Evolutionary conservation across 2,888 invertebrate species (phyloP).

Genomic region (Ceraclea dissimilis): DNA sequence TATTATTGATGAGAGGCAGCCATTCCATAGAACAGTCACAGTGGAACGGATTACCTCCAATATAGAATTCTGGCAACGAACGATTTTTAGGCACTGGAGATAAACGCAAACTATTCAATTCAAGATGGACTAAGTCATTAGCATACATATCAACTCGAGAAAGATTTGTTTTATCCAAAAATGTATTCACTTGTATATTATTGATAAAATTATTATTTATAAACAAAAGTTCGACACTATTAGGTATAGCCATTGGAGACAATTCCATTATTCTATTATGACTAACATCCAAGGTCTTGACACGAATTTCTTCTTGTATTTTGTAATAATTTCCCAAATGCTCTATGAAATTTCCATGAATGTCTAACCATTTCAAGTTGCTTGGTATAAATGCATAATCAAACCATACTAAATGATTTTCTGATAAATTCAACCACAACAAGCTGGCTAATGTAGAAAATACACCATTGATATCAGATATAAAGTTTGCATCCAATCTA

Average conservation of each 20-base stretch:
- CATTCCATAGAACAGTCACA: slow-evolving; percentile 96
- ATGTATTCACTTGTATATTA: slow-evolving; percentile 75
- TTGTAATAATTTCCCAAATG: slow-evolving; percentile 83
- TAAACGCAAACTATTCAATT: slow-evolving; percentile 71
- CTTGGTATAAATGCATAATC: slow-evolving; percentile 88
- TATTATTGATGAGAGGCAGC: slow-evolving; percentile 83
- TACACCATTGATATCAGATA: slow-evolving; percentile 84
- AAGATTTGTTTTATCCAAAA: slow-evolving; percentile 75
- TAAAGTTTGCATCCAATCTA: slow-evolving; percentile 78
- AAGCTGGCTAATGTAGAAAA: slow-evolving; percentile 79
- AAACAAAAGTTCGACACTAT: slow-evolving; percentile 79
- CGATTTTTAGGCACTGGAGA: slow-evolving; percentile 66
- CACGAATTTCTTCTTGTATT: slow-evolving; percentile 70
- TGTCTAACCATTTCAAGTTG: slow-evolving; percentile 83
- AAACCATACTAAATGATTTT: slow-evolving; percentile 88
- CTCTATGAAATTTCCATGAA: slow-evolving; percentile 85
- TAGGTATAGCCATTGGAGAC: slow-evolving; percentile 76
- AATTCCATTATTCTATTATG: slow-evolving; percentile 81
- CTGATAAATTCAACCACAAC: slow-evolving; percentile 80
- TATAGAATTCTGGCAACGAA: slow-evolving; percentile 78
- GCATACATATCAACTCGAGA: slow-evolving; percentile 87
- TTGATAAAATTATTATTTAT: slow-evolving; percentile 84
- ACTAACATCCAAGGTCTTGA: slow-evolving; percentile 82
- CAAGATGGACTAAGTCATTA: slow-evolving; percentile 75
- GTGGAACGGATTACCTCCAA: slow-evolving; percentile 88